Percentiles rank a stretch among this genome's conserved stretches.
Evolutionary conservation across 2,113 vertebrate species (phyloP).

Genomic region (Trematomus loennbergii): DNA sequence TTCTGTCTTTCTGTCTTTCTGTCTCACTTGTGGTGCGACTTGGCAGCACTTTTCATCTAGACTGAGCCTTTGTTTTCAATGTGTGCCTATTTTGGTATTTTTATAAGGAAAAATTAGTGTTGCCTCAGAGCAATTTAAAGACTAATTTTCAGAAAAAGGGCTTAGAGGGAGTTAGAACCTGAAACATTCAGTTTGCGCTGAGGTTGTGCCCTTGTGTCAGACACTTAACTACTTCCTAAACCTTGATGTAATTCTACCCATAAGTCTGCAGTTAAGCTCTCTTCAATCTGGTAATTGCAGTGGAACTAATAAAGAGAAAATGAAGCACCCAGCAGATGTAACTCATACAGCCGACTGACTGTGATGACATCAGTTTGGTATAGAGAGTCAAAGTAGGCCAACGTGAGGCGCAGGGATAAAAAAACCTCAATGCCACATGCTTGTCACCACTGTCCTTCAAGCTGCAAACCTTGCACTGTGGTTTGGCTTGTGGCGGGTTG

Average conservation of each 20-base stretch:
- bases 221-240: conserved; percentile 66
- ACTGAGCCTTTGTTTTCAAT: conserved; percentile 63
- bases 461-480: conserved; percentile 39
- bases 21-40: conserved; percentile 64
- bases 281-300: conserved; percentile 50
- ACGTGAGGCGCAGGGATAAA: conserved; percentile 14
- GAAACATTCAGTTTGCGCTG: conserved; percentile 34
- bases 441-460: conserved; percentile 42
- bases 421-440: conserved; percentile 45
- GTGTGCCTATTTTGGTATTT: conserved; percentile 65
- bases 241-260: conserved; percentile 55
- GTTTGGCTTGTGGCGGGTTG: conserved; percentile 31
- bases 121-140: conserved; percentile 57
- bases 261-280: conserved; percentile 44
- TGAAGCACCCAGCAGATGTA: conserved; percentile 40
- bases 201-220: conserved; percentile 60
- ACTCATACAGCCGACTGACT: conserved; percentile 45
- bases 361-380: conserved; percentile 48
- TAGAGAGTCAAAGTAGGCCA: conserved; percentile 46
- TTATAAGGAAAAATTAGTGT: conserved; percentile 62
- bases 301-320: conserved; percentile 49
- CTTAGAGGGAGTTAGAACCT: conserved; percentile 43
- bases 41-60: conserved; percentile 52
- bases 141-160: conserved; percentile 40
- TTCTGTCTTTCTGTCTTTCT: conserved; percentile 9